Evolutionary conservation across 2,797 vertebrate species (phyloP).

Genomic region (Synaphobranchus kaupii): DNA sequence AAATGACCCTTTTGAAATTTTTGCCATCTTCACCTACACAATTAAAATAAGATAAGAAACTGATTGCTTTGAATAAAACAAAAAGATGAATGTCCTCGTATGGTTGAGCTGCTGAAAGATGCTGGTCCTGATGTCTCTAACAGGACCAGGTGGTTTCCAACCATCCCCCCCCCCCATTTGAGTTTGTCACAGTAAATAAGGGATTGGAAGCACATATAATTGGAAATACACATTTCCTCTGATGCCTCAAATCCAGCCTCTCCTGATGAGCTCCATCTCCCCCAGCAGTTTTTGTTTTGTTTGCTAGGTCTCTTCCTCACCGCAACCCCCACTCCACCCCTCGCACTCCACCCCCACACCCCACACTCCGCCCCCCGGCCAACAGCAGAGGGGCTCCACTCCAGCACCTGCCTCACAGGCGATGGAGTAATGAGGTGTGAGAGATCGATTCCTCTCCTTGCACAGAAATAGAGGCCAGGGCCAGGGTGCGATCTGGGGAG

Average conservation of each 20-base stretch:
- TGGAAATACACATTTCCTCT: background rate
- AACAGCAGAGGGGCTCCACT: background rate
- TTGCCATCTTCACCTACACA: background rate
- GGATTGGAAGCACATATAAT: background rate
- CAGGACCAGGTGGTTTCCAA: background rate
- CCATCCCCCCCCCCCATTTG: background rate
- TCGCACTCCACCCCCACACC: background rate
- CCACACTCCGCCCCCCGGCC: background rate
- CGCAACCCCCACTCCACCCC: background rate
- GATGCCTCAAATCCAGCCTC: background rate
- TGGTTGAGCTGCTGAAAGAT: background rate
- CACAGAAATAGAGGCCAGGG: background rate
- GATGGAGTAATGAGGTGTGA: constrained; percentile 38
- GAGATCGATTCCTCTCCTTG: constrained; percentile 35
- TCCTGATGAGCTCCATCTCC: background rate
- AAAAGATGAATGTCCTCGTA: background rate
- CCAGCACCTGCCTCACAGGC: constrained; percentile 15
- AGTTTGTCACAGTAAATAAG: background rate
- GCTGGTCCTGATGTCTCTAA: background rate
- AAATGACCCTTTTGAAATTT: background rate
- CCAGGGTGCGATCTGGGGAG: background rate
- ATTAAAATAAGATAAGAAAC: background rate
- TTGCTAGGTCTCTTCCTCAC: background rate
- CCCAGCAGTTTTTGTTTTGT: background rate
- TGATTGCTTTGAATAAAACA: background rate